These are phyloP conservation scores for Yponomeuta plumbellus DNA, from an alignment of 2,888 invertebrate species.

Conservation along the genomic window DNA sequence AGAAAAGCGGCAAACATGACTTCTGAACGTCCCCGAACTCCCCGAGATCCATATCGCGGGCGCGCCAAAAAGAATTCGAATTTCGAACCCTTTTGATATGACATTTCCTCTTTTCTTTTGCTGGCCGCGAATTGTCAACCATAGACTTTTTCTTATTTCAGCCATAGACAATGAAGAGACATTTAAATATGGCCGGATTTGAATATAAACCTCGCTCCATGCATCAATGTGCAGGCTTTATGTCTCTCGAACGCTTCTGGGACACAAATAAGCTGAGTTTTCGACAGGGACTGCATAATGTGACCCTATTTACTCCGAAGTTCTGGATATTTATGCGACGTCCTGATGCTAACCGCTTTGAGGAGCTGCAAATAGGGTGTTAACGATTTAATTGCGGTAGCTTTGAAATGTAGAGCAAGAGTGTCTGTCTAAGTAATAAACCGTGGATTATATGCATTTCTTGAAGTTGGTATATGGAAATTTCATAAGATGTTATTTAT, in stretches of 20 bases:
- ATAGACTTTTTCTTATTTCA: conserved; percentile 61
- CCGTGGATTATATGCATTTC: neutral
- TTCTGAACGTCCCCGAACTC: conserved; percentile 52
- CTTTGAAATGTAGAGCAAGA: conserved; percentile 14
- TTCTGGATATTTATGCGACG: conserved; percentile 2
- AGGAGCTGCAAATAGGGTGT: conserved; percentile 19
- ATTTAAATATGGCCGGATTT: conserved; percentile 71
- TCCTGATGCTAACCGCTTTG: neutral
- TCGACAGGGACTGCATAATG: conserved; percentile 61
- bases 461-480: too few species aligned
- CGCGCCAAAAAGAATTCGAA: conserved; percentile 35
- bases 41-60: conserved; percentile 65
- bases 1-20: conserved; percentile 51
- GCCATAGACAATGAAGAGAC: conserved; percentile 66
- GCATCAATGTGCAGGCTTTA: conserved; percentile 69
- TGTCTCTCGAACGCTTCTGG: conserved; percentile 71
- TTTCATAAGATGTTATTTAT: too few species aligned
- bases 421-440: neutral
- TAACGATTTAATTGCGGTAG: conserved; percentile 39
- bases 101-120: conserved; percentile 67
- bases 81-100: conserved; percentile 54
- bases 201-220: conserved; percentile 75
- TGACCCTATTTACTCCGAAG: conserved; percentile 34
- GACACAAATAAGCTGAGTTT: conserved; percentile 72
- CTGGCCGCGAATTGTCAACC: conserved; percentile 71